These are phyloP conservation scores for Cylindroiulus punctatus DNA, from an alignment of 2,888 invertebrate genomes.

Conservation along the genomic window DNA sequence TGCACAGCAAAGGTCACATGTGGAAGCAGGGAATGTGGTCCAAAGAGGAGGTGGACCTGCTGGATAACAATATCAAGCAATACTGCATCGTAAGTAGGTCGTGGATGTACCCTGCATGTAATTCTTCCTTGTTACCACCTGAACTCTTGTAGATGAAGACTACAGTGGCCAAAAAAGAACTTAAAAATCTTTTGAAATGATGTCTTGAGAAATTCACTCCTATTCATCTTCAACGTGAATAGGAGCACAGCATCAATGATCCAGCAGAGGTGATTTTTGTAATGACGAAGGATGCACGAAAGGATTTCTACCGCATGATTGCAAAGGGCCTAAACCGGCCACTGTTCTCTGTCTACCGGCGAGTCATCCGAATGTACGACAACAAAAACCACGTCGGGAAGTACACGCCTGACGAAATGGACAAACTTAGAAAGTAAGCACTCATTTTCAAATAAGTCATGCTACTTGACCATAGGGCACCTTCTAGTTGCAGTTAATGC, in stretches of 20 bases:
- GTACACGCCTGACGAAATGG: conserved; percentile 67
- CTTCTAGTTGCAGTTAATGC: neutral
- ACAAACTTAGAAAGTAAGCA: conserved; percentile 65
- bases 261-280: conserved; percentile 68
- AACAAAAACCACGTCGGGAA: conserved; percentile 68
- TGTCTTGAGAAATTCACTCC: neutral
- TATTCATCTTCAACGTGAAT: neutral
- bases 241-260: conserved; percentile 65
- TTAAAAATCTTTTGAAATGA: neutral
- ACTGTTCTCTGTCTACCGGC: conserved; percentile 67
- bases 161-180: too few species aligned
- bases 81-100: conserved; percentile 65
- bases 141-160: too few species aligned
- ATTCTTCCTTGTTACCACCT: too few species aligned
- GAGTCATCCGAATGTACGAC: conserved; percentile 69
- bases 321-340: conserved; percentile 67
- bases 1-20: conserved; percentile 65
- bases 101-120: too few species aligned
- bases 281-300: conserved; percentile 68
- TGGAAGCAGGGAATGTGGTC: conserved; percentile 69
- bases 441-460: conserved; percentile 1
- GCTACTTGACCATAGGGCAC: neutral
- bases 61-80: conserved; percentile 65
- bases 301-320: conserved; percentile 68
- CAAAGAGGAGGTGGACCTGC: conserved; percentile 66